phyloP scores from a whole-genome alignment of 2,113 vertebrate species.

The Platysternon megacephalum region DNA sequence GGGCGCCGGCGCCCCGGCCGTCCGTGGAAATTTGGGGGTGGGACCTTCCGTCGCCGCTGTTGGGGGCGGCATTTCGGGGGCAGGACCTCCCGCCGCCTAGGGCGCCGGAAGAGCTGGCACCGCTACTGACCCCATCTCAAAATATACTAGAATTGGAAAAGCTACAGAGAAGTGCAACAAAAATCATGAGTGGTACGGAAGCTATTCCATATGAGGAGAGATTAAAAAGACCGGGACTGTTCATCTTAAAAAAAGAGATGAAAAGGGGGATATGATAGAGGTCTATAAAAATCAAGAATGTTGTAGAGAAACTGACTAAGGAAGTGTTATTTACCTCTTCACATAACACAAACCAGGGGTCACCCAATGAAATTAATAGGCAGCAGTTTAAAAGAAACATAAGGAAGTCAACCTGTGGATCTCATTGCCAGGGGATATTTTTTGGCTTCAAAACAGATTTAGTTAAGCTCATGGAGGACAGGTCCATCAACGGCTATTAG shows the following conservation, averaged over 20 bases:
- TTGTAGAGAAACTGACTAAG: background rate
- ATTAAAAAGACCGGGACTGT: background rate
- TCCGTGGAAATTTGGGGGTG: too few relatives aligned
- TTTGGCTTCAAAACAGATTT: background rate
- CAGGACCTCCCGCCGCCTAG: too few relatives aligned
- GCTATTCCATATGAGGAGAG: background rate
- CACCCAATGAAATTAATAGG: background rate
- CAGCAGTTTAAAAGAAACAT: background rate
- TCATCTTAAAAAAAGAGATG: background rate
- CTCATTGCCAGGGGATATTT: background rate
- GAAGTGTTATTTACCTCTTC: background rate
- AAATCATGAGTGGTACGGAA: background rate
- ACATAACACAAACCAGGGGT: background rate
- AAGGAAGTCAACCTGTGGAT: background rate
- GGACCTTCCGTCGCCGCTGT: too few relatives aligned
- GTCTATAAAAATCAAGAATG: background rate
- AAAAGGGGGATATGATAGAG: background rate
- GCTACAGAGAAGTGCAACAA: background rate
- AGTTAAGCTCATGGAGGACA: background rate
- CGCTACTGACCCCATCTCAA: background rate
- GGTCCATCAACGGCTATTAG: background rate
- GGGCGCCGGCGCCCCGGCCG: too few relatives aligned
- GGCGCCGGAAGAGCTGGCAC: too few relatives aligned
- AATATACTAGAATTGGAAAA: background rate
- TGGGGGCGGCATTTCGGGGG: too few relatives aligned